A percentile compares a stretch with the other conserved stretches of the same genome.
Conservation (phyloP, 2,888 invertebrate species). For the Bugula neritina region DNA sequence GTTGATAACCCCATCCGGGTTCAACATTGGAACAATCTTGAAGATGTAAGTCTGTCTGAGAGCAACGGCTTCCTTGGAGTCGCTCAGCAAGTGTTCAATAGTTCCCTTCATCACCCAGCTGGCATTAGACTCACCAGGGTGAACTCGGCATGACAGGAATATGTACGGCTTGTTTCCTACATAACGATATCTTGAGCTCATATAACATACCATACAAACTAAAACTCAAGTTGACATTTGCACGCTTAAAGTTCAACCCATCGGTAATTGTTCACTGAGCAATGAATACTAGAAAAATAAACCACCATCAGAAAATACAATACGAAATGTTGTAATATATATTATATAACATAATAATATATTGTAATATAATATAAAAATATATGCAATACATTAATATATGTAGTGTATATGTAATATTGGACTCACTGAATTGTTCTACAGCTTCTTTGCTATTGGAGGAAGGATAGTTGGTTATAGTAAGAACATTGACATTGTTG, state of each 20-base stretch:
- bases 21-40: conserved; percentile 82
- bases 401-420: too few species aligned
- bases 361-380: too few species aligned
- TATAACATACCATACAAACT: too few species aligned
- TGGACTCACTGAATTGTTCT: conserved; percentile 33
- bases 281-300: too few species aligned
- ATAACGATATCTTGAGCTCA: too few species aligned
- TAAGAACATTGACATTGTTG: conserved; percentile 70
- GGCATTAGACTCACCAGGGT: conserved; percentile 81
- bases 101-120: conserved; percentile 78
- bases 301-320: too few species aligned
- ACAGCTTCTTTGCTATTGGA: conserved; percentile 35
- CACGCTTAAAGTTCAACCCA: too few species aligned
- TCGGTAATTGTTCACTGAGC: neutral
- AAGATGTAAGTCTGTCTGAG: conserved; percentile 70
- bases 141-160: conserved; percentile 72
- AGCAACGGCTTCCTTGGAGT: conserved; percentile 59
- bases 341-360: too few species aligned
- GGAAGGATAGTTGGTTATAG: conserved; percentile 61
- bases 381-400: too few species aligned
- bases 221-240: too few species aligned
- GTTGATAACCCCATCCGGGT: conserved; percentile 80
- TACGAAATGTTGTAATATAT: too few species aligned
- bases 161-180: conserved; percentile 53
- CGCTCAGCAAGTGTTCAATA: conserved; percentile 63